Percentiles rank a stretch among this genome's conserved stretches.
Conservation (phyloP, 1,140 invertebrate species). For the Hesperophylax magnus region DNA sequence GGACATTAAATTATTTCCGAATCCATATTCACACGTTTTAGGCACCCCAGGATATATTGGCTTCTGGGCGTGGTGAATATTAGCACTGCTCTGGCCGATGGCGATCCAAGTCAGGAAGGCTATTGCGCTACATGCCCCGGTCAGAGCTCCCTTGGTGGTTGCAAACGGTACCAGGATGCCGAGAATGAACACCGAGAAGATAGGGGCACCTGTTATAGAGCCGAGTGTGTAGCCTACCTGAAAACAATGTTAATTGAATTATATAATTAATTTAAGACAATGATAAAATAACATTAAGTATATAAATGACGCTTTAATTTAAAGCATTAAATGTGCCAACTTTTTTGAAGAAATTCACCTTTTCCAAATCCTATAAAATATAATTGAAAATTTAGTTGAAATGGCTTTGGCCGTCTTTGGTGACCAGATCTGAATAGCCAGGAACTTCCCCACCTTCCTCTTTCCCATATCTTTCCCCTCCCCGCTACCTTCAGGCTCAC, state of each 20-base stretch:
- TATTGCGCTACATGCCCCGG: slow-evolving; percentile 78
- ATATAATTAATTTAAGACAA: not conserved
- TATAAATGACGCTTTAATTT: no score
- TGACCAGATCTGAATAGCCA: no score
- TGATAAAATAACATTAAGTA: no score
- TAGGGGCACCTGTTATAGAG: slow-evolving; percentile 79
- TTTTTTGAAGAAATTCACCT: no score
- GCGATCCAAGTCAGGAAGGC: slow-evolving; percentile 81
- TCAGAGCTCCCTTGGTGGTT: slow-evolving; percentile 81
- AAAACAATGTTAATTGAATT: not conserved
- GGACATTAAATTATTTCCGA: not conserved
- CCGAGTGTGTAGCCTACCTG: slow-evolving; percentile 71
- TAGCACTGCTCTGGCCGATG: slow-evolving; percentile 27
- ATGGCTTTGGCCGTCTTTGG: no score
- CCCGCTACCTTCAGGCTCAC: no score
- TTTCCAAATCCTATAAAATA: no score
- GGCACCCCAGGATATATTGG: slow-evolving; percentile 40
- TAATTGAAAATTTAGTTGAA: no score
- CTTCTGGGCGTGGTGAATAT: slow-evolving; percentile 14
- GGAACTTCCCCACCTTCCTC: no score
- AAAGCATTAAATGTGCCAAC: no score
- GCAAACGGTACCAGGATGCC: slow-evolving; percentile 82
- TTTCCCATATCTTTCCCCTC: no score
- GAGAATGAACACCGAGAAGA: slow-evolving; percentile 82
- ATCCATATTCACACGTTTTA: slow-evolving; percentile 24